Percentiles rank a stretch among this genome's conserved stretches.
These are phyloP conservation scores for Drosophila aldrichi DNA, from an alignment of 2,888 invertebrate species.

Conservation along the genomic window DNA sequence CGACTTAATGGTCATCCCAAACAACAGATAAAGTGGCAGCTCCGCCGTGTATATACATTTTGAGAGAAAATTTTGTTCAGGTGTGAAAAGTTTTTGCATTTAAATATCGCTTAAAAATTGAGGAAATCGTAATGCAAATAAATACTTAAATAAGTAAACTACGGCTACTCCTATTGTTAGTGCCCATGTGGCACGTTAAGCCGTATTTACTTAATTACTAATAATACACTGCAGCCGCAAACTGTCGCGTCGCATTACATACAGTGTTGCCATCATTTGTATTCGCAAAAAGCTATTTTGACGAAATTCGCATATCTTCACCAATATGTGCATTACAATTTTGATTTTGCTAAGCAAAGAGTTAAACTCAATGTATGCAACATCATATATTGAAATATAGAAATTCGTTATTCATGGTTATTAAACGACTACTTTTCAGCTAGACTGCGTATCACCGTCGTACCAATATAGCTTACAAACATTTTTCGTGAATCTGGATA, in stretches of 20 bases:
- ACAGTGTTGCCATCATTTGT: constrained; percentile 63
- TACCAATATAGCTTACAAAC: constrained; percentile 21
- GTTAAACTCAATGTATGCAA: background rate
- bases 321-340: background rate
- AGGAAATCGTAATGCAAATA: constrained; percentile 16
- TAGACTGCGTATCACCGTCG: constrained; percentile 26
- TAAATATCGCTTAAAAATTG: constrained; percentile 21
- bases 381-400: background rate
- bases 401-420: background rate
- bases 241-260: constrained; percentile 72
- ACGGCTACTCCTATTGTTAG: background rate
- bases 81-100: constrained; percentile 59
- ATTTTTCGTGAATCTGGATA: constrained; percentile 37
- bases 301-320: constrained; percentile 4
- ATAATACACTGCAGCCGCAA: constrained; percentile 51
- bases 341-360: background rate
- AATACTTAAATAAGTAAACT: background rate
- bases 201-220: constrained; percentile 28
- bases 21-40: constrained; percentile 49
- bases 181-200: constrained; percentile 29
- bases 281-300: constrained; percentile 38
- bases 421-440: constrained; percentile 19
- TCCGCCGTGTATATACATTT: constrained; percentile 70
- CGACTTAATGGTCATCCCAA: constrained; percentile 33
- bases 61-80: constrained; percentile 69